Evolutionary conservation across 2,113 vertebrate species (phyloP).

Genomic region (Vidua chalybeata): DNA sequence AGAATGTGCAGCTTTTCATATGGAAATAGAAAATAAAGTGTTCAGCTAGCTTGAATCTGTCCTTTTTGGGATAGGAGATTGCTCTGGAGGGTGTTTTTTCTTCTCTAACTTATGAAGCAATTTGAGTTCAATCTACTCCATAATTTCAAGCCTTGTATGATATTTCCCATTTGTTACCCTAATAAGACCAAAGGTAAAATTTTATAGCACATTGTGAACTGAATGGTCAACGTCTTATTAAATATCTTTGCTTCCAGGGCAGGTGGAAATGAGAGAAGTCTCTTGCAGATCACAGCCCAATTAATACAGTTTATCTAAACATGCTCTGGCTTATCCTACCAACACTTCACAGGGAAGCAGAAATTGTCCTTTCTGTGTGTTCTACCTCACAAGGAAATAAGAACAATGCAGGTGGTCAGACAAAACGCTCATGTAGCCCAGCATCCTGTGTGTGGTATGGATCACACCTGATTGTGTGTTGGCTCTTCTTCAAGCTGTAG

Average conservation of each 20-base stretch:
- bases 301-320: conserved; percentile 1
- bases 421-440: rapidly evolving
- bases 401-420: neutral
- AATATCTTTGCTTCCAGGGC: neutral
- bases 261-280: neutral
- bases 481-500: neutral
- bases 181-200: conserved; percentile 22
- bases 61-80: neutral
- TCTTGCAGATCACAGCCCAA: neutral
- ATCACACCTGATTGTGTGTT: neutral
- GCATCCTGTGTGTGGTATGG: neutral
- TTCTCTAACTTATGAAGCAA: neutral
- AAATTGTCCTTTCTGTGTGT: neutral
- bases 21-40: neutral
- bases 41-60: neutral
- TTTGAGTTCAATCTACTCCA: neutral
- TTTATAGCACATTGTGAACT: neutral
- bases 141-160: neutral
- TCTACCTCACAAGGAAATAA: neutral
- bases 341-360: neutral
- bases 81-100: neutral
- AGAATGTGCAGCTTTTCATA: neutral
- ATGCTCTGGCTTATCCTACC: neutral
- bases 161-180: conserved; percentile 18
- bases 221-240: neutral